phyloP scores from a whole-genome alignment of 2,888 invertebrate species.

The Steinernema scapterisci region DNA sequence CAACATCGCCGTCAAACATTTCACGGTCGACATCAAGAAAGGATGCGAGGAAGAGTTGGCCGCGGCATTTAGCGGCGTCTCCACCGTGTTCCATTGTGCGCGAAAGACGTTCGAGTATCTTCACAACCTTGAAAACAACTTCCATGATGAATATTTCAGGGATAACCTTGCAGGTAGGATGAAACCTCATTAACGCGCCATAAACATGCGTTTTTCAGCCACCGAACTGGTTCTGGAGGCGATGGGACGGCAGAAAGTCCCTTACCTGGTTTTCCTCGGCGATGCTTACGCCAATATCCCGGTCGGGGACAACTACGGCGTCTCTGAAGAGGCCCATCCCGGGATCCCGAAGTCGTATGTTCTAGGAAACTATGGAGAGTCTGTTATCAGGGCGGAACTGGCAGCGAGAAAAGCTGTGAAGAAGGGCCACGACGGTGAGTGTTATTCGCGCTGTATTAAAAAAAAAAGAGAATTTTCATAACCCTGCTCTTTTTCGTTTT shows the following conservation, averaged over 20 bases:
- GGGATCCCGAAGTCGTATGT: conserved; percentile 54
- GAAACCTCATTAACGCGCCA: conserved; percentile 2
- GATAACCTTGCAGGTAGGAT: conserved; percentile 49
- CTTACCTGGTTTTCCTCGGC: conserved; percentile 56
- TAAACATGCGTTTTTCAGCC: conserved; percentile 45
- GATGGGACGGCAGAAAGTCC: conserved; percentile 47
- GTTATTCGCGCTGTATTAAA: too few species aligned
- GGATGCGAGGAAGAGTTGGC: conserved; percentile 40
- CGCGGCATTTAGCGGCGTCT: conserved; percentile 46
- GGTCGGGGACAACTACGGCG: conserved; percentile 62
- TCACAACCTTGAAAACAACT: conserved; percentile 32
- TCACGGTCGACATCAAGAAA: conserved; percentile 26
- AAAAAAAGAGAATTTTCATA: too few species aligned
- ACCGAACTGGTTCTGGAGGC: conserved; percentile 56
- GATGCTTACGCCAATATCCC: conserved; percentile 62
- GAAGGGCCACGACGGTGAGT: conserved; percentile 40
- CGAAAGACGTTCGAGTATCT: conserved; percentile 43
- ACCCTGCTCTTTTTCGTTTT: too few species aligned
- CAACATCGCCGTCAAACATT: conserved; percentile 42
- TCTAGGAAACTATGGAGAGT: conserved; percentile 62
- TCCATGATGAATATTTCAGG: conserved; percentile 39
- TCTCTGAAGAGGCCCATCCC: conserved; percentile 55
- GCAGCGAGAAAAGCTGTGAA: conserved; percentile 50
- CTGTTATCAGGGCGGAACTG: conserved; percentile 58
- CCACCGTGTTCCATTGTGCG: conserved; percentile 48